Base-by-base conservation (phyloP, 2,888 invertebrate genomes). In the Coelogynopora nodosa region DNA sequence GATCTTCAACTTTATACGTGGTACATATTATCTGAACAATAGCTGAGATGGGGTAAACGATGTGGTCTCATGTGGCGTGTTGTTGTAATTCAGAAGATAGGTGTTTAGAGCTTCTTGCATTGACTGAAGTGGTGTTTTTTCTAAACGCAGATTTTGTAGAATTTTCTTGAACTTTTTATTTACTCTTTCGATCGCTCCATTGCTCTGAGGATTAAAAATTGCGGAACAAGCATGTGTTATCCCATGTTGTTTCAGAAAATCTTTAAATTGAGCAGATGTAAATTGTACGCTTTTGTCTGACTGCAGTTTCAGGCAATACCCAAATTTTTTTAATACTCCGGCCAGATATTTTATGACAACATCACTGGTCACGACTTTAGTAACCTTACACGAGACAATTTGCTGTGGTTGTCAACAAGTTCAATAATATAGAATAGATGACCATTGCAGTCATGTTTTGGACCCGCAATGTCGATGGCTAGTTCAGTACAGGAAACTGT, bases 281-380 rank as follows among this genome's bases (percentile, higher is more conserved):
- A 83, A 83, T 49, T 83, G 84, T 83, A 49, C 84, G 28, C 84
- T 49, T 49, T 83, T 83, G 84, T 83, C 84, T 29, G 84, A 29
- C 23, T 18, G n/a, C n/a, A 83, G n/a, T n/a, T n/a, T 28, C n/a
- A 83, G 84, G 29, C 23, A n/a, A 28, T 83, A 31, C 30, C 84
- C 29, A 83, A 83, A 83, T 10, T 83, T n/a, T 5, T 26, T 29
- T 5, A 83, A 31, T 83, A 31, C 84, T 83, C 2, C n/a, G n/a
- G n/a, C 31, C 84, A 49, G 23, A 83, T 28, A 28, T 30, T 49
- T n/a, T n/a, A 28, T 28, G n/a, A 83, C 84, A n/a, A 29, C 84
- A 29, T n/a, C 30, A 49, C 31, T 31, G 27, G 84, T 49, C 23
- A 49, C 23, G 23, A 30, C 30, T 83, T 83, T 83, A 30, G 84